A percentile compares a stretch with the other conserved stretches of the same genome.
Evolutionary conservation across 2,888 invertebrate species (phyloP).

Genomic region (Incurvaria masculella): DNA sequence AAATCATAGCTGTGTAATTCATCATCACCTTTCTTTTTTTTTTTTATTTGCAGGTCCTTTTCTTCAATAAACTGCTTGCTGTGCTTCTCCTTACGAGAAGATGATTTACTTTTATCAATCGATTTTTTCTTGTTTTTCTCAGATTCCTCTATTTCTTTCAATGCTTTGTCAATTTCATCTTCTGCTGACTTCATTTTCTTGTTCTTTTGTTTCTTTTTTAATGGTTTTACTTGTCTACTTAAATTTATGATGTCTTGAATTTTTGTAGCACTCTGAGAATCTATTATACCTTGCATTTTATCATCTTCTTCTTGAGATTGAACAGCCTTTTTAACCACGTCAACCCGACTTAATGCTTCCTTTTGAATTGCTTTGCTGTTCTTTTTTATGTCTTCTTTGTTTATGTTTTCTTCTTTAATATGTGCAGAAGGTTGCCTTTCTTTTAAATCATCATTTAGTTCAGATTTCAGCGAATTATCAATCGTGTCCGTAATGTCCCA

Average conservation of each 20-base stretch:
- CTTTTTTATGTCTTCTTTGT: slow-evolving; percentile 34
- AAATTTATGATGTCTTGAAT: too few species aligned
- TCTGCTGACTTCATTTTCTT: slow-evolving; percentile 33
- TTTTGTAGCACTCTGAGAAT: too few species aligned
- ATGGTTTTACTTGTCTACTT: slow-evolving; percentile 18
- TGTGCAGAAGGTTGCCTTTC: not conserved
- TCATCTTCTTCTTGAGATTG: too few species aligned
- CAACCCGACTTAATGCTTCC: too few species aligned
- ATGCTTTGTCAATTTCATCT: slow-evolving; percentile 44
- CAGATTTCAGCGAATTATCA: not conserved
- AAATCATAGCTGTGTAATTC: not conserved
- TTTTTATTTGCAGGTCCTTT: too few species aligned
- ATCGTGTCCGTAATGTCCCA: not conserved
- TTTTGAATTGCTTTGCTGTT: too few species aligned
- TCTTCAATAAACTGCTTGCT: too few species aligned
- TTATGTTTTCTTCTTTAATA: slow-evolving; percentile 39
- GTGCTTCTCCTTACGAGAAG: not conserved
- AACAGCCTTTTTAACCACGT: too few species aligned
- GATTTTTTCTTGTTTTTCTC: slow-evolving; percentile 39
- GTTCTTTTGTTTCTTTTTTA: slow-evolving; percentile 39
- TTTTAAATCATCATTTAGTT: not conserved
- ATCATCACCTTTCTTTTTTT: slow-evolving; percentile 1
- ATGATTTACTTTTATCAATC: slow-evolving; percentile 20
- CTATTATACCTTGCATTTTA: too few species aligned
- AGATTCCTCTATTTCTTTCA: slow-evolving; percentile 44